Conservation (phyloP, 64 coral and sea anemone species). For the Pocillopora verrucosa region DNA sequence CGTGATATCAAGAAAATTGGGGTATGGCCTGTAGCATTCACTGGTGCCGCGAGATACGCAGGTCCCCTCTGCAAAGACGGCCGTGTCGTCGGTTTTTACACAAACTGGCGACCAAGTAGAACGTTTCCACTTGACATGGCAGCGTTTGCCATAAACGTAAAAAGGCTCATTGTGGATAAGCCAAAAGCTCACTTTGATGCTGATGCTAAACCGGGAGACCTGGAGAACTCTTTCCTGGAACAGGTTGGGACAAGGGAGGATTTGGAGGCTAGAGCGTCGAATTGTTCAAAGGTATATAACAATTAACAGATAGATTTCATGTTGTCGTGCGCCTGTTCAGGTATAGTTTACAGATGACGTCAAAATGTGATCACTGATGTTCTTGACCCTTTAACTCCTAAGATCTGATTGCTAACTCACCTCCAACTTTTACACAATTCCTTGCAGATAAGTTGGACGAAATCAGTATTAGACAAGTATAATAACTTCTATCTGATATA, state of each 20-base stretch:
- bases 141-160: conserved; percentile 86
- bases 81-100: conserved; percentile 82
- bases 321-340: no score
- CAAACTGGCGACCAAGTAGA: conserved; percentile 83
- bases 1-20: conserved; percentile 69
- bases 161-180: conserved; percentile 43
- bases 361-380: no score
- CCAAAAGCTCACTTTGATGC: conserved; percentile 62
- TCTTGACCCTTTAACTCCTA: not conserved
- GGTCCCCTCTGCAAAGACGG: conserved; percentile 85
- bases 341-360: no score
- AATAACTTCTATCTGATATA: no score
- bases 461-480: no score
- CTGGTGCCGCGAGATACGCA: conserved; percentile 83
- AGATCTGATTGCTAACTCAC: not conserved
- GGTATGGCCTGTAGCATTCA: conserved; percentile 96
- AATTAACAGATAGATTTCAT: not conserved
- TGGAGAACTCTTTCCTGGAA: conserved; percentile 80
- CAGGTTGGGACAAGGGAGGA: conserved; percentile 62
- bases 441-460: no score
- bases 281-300: conserved; percentile 80
- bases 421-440: no score
- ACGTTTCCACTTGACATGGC: conserved; percentile 97
- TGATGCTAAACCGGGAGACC: conserved; percentile 66
- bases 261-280: conserved; percentile 69